Evolutionary conservation across 2,113 vertebrate species (phyloP), one percentile per base, ranked within the genome.

Genomic region (Chamaea fasciata): DNA sequence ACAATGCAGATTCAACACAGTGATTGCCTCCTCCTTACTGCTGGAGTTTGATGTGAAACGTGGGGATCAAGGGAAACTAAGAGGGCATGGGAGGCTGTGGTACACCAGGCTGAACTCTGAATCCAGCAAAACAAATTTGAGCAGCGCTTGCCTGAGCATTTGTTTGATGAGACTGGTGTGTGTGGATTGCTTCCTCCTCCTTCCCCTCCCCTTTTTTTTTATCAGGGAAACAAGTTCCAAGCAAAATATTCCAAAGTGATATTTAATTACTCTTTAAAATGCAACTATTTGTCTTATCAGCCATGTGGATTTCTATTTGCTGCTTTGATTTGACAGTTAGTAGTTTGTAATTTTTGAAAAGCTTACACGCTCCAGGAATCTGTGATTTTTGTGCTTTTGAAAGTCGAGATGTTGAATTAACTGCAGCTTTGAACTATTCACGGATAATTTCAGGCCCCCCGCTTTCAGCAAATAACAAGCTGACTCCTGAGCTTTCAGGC

Each of bases 321-420:
- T 86, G 76, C 96, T 97, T 97, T 97, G 97, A 96, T 97, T 96
- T 97, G 93, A 78, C 94, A 94, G 94, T 94, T 94, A 95, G 95
- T 87, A 93, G 90, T 95, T 95, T 94, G 95, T 94, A 80, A 90
- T 95, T 95, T 96, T 92, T 92, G 91, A 94, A 95, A 92, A 95
- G 96, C 94, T 95, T 94, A 74, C 92, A 85, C 86, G 33, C 92
- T 85, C 85, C 92, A 88, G 94, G 96, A 96, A 89, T 92, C 96
- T 97, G 91, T 96, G 94, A 95, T 96, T 96, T 94, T 90, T 84
- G 4, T 77, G 87, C 94, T 92, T 96, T 96, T 96, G 95, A 97
- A 96, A 96, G 94, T 73, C 26, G 89, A 91, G 96, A 94, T 95
- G 96, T 96, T 87, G 95, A 96, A 95, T 97, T 96, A 96, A 96